A percentile compares a stretch with the other conserved stretches of the same genome.
Conservation (phyloP, 1,140 invertebrate genomes). For the Aphaenogaster rudis region DNA sequence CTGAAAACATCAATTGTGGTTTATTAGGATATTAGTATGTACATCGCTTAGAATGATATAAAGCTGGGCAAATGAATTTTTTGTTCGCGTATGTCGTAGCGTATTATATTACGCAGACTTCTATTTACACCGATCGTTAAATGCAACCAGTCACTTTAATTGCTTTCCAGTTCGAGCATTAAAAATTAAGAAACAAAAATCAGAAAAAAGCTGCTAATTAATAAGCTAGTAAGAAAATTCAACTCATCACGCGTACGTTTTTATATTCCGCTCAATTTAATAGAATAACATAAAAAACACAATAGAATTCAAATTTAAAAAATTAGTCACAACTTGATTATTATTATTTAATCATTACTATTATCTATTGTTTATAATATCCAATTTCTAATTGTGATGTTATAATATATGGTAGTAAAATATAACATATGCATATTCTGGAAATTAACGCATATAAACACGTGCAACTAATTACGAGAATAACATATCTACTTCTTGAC, state of each 20-base stretch:
- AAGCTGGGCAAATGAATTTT: not conserved
- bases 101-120: conserved; percentile 5
- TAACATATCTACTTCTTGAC: conserved; percentile 1
- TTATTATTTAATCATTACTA: not conserved
- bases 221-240: not conserved
- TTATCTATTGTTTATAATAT: not conserved
- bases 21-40: conserved; percentile 28
- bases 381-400: not conserved
- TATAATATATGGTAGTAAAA: not conserved
- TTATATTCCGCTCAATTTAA: not conserved
- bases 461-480: not conserved
- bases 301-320: conserved; percentile 1
- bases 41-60: not conserved
- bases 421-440: not conserved
- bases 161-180: conserved; percentile 17
- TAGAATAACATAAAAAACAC: not conserved
- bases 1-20: not conserved
- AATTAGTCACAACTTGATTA: not conserved
- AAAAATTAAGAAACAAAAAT: conserved; percentile 27
- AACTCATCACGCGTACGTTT: not conserved
- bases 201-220: not conserved
- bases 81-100: not conserved
- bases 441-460: not conserved
- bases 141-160: conserved; percentile 20
- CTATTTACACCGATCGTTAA: conserved; percentile 23